Evolutionary conservation across 1,140 invertebrate genomes (phyloP).

Genomic region (Drosophila guanche): DNA sequence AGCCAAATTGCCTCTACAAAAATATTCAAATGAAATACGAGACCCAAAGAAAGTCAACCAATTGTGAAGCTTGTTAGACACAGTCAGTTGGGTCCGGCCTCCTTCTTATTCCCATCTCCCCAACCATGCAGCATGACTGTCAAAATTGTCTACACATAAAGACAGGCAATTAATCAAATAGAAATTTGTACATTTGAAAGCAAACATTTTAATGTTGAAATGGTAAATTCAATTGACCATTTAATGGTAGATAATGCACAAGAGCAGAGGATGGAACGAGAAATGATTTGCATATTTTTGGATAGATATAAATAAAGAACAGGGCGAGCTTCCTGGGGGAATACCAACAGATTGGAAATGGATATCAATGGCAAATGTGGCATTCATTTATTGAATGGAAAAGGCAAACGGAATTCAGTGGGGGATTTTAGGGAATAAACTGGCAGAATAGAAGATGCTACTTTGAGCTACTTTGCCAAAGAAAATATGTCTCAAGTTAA

Average conservation of each 20-base stretch:
- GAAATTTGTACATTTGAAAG: conserved; percentile 25
- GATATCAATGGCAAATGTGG: conserved; percentile 3
- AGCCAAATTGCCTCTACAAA: neutral
- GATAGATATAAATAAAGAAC: conserved; percentile 11
- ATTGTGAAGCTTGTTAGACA: conserved; percentile 44
- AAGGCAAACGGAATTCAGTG: conserved; percentile 9
- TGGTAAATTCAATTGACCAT: conserved; percentile 52
- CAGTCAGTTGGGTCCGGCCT: conserved; percentile 21
- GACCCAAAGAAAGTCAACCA: conserved; percentile 28
- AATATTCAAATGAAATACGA: conserved; percentile 35
- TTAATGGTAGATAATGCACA: conserved; percentile 45
- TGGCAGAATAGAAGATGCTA: neutral
- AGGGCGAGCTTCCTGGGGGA: conserved; percentile 11
- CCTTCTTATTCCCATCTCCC: too few species aligned
- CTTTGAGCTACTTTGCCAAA: too few species aligned
- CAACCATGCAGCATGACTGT: conserved; percentile 39
- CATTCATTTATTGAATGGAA: conserved; percentile 27
- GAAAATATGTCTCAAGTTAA: too few species aligned
- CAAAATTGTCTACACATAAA: conserved; percentile 1
- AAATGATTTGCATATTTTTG: conserved; percentile 56
- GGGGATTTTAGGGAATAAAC: neutral
- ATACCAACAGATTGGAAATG: neutral
- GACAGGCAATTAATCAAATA: conserved; percentile 43
- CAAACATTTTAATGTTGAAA: conserved; percentile 42
- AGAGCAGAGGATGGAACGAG: conserved; percentile 8